Percentiles rank a stretch among this genome's conserved stretches.
These are phyloP conservation scores for Apocheima hispidaria DNA, from an alignment of 2,888 invertebrate genomes.

Conservation along the genomic window DNA sequence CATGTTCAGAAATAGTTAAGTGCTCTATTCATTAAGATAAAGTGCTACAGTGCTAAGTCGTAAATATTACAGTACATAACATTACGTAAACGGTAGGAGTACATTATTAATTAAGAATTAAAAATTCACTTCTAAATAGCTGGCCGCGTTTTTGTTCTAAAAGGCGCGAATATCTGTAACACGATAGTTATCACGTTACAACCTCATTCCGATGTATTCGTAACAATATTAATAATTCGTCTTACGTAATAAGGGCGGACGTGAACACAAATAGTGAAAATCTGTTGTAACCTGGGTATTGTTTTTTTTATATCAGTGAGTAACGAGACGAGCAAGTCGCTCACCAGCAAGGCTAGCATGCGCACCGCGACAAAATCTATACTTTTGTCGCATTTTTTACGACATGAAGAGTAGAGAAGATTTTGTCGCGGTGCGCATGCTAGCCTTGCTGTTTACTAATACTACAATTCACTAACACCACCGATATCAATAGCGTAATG, in stretches of 20 bases:
- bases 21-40: no score
- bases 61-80: not conserved
- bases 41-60: no score
- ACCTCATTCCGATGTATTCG: conserved; percentile 37
- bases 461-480: no score
- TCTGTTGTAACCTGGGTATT: not conserved
- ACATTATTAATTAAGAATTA: conserved; percentile 4
- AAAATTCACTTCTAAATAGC: conserved; percentile 31
- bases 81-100: not conserved
- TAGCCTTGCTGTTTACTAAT: no score
- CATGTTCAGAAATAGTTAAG: no score
- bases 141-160: conserved; percentile 18
- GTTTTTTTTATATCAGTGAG: not conserved
- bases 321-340: no score
- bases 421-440: no score
- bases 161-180: conserved; percentile 18
- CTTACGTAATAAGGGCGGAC: conserved; percentile 27
- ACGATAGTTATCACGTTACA: conserved; percentile 36
- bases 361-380: no score
- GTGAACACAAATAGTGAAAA: conserved; percentile 4
- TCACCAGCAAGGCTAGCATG: no score
- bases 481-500: no score
- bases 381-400: no score
- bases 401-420: no score
- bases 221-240: conserved; percentile 27